Evolutionary conservation across 2,888 invertebrate genomes (phyloP).

Genomic region (Unio pictorum): DNA sequence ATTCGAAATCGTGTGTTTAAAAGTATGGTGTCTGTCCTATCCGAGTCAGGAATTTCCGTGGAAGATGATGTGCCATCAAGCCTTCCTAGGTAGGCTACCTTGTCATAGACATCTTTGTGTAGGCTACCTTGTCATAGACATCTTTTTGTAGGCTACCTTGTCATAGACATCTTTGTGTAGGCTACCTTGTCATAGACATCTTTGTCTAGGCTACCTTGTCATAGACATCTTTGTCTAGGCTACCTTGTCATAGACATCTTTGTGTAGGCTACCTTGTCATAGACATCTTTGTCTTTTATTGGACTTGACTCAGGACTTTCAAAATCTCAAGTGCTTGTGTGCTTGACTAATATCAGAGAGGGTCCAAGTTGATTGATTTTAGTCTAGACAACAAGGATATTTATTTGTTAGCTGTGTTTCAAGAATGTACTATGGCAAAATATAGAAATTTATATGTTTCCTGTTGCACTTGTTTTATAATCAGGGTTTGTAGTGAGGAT

Average conservation of each 20-base stretch:
- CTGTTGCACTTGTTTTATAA: no score
- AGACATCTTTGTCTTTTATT: neutral
- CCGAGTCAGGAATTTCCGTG: slow-evolving; percentile 51
- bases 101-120: neutral
- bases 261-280: neutral
- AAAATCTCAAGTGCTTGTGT: no score
- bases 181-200: neutral
- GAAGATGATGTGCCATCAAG: slow-evolving; percentile 20
- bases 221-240: neutral
- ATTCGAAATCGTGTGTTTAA: slow-evolving; percentile 59
- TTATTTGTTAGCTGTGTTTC: no score
- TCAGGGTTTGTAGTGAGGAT: no score
- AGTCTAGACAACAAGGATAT: no score
- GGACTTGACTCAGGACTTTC: no score
- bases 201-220: neutral
- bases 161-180: neutral
- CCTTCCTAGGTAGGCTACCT: slow-evolving; percentile 1
- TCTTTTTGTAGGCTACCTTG: neutral
- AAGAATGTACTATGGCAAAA: no score
- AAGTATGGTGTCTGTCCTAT: slow-evolving; percentile 57
- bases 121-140: neutral
- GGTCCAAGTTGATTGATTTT: no score
- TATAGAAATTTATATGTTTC: no score
- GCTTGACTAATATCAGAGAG: no score
- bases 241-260: neutral